phyloP scores from a whole-genome alignment of 2,797 vertebrate species.

The Melanotaenia maccullochi region DNA sequence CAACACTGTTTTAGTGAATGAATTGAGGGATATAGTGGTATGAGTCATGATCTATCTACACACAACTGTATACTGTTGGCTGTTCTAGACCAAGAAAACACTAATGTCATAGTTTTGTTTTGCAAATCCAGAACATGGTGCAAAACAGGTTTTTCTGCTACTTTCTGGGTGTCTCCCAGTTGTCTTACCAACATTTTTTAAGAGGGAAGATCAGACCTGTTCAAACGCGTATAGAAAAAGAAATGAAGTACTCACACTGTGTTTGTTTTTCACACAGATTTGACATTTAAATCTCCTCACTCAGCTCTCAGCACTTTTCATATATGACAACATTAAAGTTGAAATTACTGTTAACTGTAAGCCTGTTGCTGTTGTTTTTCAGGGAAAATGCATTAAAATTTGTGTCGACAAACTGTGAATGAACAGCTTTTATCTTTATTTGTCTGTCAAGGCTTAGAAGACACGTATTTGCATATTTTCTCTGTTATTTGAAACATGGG shows the following conservation, averaged over 20 bases:
- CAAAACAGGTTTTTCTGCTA: constrained; percentile 66
- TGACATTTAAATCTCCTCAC: constrained; percentile 7
- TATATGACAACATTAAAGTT: constrained; percentile 30
- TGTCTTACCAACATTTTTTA: constrained; percentile 8
- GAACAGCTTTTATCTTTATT: background rate
- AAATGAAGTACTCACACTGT: background rate
- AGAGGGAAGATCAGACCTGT: constrained; percentile 55
- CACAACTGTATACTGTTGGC: background rate
- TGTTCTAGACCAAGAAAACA: constrained; percentile 41
- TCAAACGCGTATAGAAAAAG: constrained; percentile 48
- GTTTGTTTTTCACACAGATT: constrained; percentile 6
- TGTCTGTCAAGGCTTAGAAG: background rate
- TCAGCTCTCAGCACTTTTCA: constrained; percentile 34
- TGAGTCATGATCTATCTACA: constrained; percentile 40
- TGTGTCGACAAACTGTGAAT: constrained; percentile 14
- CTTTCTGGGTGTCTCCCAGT: constrained; percentile 34
- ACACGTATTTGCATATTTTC: background rate
- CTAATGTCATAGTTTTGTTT: constrained; percentile 17
- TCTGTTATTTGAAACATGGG: background rate
- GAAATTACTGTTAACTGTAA: constrained; percentile 23
- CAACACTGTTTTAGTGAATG: constrained; percentile 14
- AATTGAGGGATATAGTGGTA: constrained; percentile 21
- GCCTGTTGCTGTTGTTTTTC: constrained; percentile 25
- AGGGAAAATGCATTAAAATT: constrained; percentile 17
- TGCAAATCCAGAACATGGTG: constrained; percentile 14